phyloP scores from a whole-genome alignment of 2,888 invertebrate species.

The Eilema depressum region DNA sequence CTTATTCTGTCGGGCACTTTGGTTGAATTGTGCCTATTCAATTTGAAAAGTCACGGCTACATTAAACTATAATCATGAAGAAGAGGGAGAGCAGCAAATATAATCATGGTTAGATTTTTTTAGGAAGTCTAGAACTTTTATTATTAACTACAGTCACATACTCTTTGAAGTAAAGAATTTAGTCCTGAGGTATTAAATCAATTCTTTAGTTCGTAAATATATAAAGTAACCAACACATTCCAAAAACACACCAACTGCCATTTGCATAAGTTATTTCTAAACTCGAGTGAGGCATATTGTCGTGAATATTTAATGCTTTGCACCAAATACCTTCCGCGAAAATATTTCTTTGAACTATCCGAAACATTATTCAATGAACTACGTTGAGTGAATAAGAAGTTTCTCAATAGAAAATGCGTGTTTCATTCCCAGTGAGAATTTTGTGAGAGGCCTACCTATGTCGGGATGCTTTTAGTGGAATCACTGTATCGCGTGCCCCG shows the following conservation, averaged over 20 bases:
- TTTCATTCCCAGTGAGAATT: conserved; percentile 55
- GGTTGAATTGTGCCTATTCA: neutral
- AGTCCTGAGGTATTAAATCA: neutral
- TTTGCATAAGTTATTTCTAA: conserved; percentile 75
- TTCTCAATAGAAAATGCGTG: conserved; percentile 65
- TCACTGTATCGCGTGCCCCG: conserved; percentile 77
- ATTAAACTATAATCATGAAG: neutral
- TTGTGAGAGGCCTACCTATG: conserved; percentile 60
- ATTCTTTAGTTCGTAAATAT: neutral
- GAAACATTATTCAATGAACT: conserved; percentile 69
- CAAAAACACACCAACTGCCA: conserved; percentile 62
- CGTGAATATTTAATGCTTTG: conserved; percentile 71
- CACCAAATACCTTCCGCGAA: conserved; percentile 57
- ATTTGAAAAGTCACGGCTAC: neutral
- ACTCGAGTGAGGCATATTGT: conserved; percentile 67
- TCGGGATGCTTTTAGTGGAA: conserved; percentile 78
- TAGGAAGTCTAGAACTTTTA: too few species aligned
- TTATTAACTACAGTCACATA: neutral
- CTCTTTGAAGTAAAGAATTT: neutral
- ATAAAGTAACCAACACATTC: conserved; percentile 34
- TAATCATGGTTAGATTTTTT: too few species aligned
- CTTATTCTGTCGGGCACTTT: neutral
- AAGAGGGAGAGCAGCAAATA: too few species aligned
- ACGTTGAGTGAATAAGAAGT: conserved; percentile 71
- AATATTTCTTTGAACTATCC: conserved; percentile 72